These are phyloP conservation scores for Coregonus clupeaformis DNA, from an alignment of 2,113 vertebrate genomes.

Conservation along the genomic window DNA sequence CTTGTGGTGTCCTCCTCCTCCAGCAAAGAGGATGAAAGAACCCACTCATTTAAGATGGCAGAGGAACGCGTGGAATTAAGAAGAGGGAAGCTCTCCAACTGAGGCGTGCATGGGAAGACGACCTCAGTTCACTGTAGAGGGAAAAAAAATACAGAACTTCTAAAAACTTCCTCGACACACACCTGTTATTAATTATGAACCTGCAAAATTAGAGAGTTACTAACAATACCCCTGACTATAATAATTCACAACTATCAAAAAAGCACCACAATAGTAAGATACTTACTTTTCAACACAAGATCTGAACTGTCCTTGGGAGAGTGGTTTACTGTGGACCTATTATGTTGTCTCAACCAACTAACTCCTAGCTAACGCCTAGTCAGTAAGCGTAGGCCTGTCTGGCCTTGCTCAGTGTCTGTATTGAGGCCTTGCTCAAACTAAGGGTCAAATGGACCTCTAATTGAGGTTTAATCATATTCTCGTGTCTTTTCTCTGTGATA, in stretches of 20 bases:
- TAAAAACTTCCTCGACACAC: constrained; percentile 55
- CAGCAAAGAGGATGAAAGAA: constrained; percentile 70
- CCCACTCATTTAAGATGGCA: constrained; percentile 58
- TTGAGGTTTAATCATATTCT: constrained; percentile 48
- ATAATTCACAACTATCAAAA: constrained; percentile 73
- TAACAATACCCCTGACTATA: constrained; percentile 62
- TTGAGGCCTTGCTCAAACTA: constrained; percentile 27
- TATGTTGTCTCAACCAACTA: neutral
- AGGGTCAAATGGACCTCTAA: constrained; percentile 51
- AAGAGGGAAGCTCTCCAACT: constrained; percentile 68
- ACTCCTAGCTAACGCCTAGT: neutral
- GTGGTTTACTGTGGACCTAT: neutral
- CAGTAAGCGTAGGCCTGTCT: neutral
- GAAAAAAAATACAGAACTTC: constrained; percentile 43
- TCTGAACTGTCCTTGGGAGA: constrained; percentile 47
- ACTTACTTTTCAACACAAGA: constrained; percentile 33
- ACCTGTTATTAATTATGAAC: constrained; percentile 73
- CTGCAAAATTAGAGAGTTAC: constrained; percentile 69
- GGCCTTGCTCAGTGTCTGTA: constrained; percentile 30
- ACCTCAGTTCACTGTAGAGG: constrained; percentile 64
- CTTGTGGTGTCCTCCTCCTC: constrained; percentile 68
- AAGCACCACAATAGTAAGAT: constrained; percentile 44
- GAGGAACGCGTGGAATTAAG: constrained; percentile 68
- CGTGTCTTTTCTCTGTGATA: constrained; percentile 57
- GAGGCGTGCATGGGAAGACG: constrained; percentile 62